These are phyloP conservation scores for Gorilla gorilla DNA, from an alignment of 2,113 vertebrate species.

Conservation along the genomic window DNA sequence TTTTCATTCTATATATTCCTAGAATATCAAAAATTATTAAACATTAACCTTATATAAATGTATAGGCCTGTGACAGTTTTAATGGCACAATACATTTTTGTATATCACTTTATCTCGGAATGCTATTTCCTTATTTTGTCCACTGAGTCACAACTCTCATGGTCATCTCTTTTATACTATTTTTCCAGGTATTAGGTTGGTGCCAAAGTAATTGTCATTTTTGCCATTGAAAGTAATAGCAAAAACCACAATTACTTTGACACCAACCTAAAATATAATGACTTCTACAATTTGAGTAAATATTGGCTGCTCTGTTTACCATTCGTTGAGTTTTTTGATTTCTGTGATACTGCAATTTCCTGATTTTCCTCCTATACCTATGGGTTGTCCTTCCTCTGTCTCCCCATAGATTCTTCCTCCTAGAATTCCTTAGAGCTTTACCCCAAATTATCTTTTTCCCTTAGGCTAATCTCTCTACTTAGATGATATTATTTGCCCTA, in stretches of 20 bases:
- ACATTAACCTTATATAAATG: background rate
- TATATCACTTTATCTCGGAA: background rate
- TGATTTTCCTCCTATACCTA: background rate
- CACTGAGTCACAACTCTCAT: background rate
- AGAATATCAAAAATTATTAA: background rate
- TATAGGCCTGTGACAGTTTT: background rate
- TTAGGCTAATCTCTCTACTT: background rate
- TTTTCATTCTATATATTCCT: background rate
- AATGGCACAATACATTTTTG: background rate
- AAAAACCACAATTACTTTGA: no score
- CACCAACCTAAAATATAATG: no score
- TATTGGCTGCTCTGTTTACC: background rate
- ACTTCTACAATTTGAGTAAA: background rate
- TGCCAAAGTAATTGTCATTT: no score
- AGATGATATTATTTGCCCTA: background rate
- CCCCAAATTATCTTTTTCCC: background rate
- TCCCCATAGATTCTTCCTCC: background rate
- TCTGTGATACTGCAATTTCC: background rate
- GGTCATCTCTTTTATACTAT: background rate
- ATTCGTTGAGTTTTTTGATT: background rate
- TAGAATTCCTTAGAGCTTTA: background rate
- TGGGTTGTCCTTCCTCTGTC: background rate
- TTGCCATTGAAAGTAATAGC: no score
- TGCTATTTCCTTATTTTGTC: background rate
- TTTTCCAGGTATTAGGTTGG: background rate